A percentile compares a stretch with the other conserved stretches of the same genome.
phyloP scores from a whole-genome alignment of 2,797 vertebrate genomes.

The Lagothrix lagotricha region DNA sequence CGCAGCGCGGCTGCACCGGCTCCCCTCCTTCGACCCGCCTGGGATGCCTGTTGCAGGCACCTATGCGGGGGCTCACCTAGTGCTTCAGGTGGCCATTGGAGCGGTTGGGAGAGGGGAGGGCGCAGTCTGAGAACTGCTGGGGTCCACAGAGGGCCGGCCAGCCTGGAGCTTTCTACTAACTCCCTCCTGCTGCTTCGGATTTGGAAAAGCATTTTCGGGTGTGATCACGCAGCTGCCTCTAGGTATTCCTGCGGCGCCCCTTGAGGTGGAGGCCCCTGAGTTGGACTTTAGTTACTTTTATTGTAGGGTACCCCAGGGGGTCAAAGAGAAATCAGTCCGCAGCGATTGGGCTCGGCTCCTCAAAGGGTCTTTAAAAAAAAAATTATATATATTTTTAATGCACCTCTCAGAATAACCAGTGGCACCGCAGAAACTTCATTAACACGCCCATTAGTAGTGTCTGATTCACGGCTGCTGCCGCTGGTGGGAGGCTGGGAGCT shows the following conservation, averaged over 20 bases:
- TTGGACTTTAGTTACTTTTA: background rate
- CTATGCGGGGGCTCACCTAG: background rate
- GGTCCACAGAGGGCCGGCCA: conserved; percentile 61
- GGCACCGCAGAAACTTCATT: conserved; percentile 83
- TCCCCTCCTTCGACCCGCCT: background rate
- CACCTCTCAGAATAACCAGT: conserved; percentile 57
- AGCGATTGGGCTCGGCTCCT: conserved; percentile 46
- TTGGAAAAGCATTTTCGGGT: background rate
- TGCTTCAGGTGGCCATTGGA: conserved; percentile 23
- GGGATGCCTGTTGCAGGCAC: background rate
- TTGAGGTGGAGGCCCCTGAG: background rate
- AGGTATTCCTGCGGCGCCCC: rapidly evolving
- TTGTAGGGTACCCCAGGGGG: background rate
- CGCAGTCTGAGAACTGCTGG: background rate
- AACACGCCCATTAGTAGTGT: conserved; percentile 79
- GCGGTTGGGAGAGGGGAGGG: background rate
- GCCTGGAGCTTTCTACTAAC: conserved; percentile 71
- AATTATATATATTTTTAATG: background rate
- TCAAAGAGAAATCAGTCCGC: conserved; percentile 7
- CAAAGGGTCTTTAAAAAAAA: background rate
- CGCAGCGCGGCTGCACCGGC: rapidly evolving
- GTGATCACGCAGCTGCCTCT: background rate
- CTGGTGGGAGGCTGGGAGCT: conserved; percentile 67
- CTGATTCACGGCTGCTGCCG: conserved; percentile 77
- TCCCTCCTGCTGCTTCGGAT: conserved; percentile 35